Evolutionary conservation across 2,888 invertebrate species (phyloP).

Genomic region (Dryocosmus kuriphilus): DNA sequence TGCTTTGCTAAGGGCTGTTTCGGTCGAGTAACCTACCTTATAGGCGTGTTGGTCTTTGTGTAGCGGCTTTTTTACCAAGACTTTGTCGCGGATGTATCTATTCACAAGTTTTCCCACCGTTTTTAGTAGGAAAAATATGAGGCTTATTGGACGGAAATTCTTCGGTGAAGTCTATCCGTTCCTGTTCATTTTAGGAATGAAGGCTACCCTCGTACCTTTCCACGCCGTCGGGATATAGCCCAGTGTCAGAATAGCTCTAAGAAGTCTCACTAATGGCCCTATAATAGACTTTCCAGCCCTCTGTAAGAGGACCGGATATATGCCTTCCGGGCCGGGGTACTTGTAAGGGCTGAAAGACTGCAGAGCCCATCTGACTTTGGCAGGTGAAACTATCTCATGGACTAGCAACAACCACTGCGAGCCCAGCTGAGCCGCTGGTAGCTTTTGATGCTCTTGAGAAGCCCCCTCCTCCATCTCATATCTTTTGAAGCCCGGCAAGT

Average conservation of each 20-base stretch:
- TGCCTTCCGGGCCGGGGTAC: constrained; percentile 19
- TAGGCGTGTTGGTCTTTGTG: too few relatives aligned
- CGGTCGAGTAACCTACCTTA: too few relatives aligned
- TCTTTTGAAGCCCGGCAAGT: background rate
- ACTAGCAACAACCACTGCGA: background rate
- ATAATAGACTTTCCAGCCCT: background rate
- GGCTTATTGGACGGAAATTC: background rate
- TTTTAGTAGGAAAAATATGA: background rate
- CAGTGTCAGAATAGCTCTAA: constrained; percentile 19
- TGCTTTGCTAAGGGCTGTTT: too few relatives aligned
- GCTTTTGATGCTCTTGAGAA: too few relatives aligned
- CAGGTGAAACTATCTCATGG: constrained; percentile 4
- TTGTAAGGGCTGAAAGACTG: constrained; percentile 34
- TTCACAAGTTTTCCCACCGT: too few relatives aligned
- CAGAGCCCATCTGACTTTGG: background rate
- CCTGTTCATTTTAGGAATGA: constrained; percentile 54
- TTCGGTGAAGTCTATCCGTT: background rate
- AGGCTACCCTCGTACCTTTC: constrained; percentile 45
- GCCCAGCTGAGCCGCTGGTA: background rate
- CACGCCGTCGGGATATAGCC: background rate
- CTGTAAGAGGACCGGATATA: constrained; percentile 13
- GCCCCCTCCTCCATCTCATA: too few relatives aligned
- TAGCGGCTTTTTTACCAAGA: too few relatives aligned
- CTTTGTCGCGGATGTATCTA: too few relatives aligned
- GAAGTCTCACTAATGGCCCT: constrained; percentile 4